These are phyloP conservation scores for Agrochola lychnidis DNA, from an alignment of 2,888 invertebrate genomes.

Conservation along the genomic window DNA sequence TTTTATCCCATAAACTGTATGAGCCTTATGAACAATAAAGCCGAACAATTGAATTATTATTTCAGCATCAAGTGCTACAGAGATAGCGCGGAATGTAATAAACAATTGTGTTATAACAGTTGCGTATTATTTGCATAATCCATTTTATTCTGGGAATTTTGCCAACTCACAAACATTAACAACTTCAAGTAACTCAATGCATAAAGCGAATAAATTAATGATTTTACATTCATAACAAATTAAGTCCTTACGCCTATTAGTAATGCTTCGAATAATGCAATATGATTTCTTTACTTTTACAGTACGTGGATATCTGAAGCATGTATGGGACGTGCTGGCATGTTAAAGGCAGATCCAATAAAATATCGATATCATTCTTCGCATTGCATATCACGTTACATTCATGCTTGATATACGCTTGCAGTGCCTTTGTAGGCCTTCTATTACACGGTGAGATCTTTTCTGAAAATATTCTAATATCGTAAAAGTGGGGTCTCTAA, in stretches of 20 bases:
- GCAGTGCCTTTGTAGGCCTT: conserved; percentile 32
- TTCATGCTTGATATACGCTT: conserved; percentile 70
- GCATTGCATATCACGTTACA: conserved; percentile 75
- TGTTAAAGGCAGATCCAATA: conserved; percentile 44
- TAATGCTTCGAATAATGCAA: conserved; percentile 26
- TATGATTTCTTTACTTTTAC: conserved; percentile 13
- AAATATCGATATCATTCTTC: conserved; percentile 67
- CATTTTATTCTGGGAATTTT: conserved; percentile 59
- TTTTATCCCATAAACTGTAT: conserved; percentile 79
- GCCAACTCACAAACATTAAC: conserved; percentile 56
- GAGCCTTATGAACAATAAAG: conserved; percentile 73
- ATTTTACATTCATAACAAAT: conserved; percentile 43
- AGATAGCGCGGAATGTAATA: conserved; percentile 51
- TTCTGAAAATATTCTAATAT: not conserved
- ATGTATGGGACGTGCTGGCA: not conserved
- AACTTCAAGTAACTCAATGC: conserved; percentile 49
- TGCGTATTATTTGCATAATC: conserved; percentile 62
- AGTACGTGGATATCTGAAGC: not conserved
- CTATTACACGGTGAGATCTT: conserved; percentile 9
- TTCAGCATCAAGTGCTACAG: conserved; percentile 50
- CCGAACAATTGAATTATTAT: conserved; percentile 72
- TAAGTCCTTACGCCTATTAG: conserved; percentile 41
- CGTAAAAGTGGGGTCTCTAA: too few species aligned
- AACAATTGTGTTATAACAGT: conserved; percentile 59
- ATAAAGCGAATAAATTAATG: conserved; percentile 45